phyloP scores from a whole-genome alignment of 2,797 vertebrate genomes.

The Clarias laeviceps region DNA sequence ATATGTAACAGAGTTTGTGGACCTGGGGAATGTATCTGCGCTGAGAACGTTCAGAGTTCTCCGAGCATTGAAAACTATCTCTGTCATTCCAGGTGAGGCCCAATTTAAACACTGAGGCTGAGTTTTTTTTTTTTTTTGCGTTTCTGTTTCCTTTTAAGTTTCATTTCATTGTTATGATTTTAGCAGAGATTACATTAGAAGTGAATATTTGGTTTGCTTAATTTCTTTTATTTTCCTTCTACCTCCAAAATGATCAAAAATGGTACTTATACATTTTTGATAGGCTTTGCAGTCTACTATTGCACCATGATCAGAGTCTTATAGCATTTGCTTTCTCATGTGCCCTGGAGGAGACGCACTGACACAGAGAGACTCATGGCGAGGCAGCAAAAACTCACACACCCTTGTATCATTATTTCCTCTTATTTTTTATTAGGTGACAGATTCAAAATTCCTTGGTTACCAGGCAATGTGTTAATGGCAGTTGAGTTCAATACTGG shows the following conservation, averaged over 20 bases:
- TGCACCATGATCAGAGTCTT: conserved; percentile 62
- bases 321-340: conserved; percentile 69
- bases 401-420: not conserved
- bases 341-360: conserved; percentile 59
- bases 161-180: conserved; percentile 66
- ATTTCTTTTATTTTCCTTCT: conserved; percentile 67
- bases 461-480: not conserved
- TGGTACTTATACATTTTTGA: conserved; percentile 83
- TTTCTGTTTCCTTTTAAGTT: conserved; percentile 75
- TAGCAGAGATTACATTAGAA: conserved; percentile 71
- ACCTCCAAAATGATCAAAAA: conserved; percentile 81
- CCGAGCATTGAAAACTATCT: conserved; percentile 99
- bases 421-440: not conserved
- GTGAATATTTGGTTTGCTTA: conserved; percentile 74
- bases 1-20: conserved; percentile 99
- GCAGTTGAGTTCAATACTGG: not conserved
- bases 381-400: not conserved
- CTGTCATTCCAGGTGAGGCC: conserved; percentile 99
- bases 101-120: conserved; percentile 85
- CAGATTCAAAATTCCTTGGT: not conserved
- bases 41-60: conserved; percentile 99
- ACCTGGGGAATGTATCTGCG: conserved; percentile 99
- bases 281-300: conserved; percentile 90
- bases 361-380: not conserved
- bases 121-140: conserved; percentile 32